Base-by-base conservation (phyloP, 2,888 invertebrate species). In the Drosophila anomelani region DNA sequence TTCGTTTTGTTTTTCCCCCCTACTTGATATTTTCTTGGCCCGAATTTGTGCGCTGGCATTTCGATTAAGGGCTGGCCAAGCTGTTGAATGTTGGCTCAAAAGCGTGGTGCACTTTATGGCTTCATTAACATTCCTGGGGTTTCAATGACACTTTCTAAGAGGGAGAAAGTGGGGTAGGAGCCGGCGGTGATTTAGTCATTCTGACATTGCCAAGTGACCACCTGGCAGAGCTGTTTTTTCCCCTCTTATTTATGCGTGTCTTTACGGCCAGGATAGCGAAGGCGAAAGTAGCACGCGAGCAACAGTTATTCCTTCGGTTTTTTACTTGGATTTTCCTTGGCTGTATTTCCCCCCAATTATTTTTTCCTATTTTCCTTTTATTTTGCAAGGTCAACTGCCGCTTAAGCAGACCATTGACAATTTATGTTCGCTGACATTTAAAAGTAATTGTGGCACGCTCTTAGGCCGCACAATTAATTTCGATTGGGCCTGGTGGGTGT, bases 51-150 rank as follows among this genome's bases (percentile, higher is more conserved):
- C 34, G 49, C 68, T 68, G 68, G 73, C 36, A 62, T 68, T 78
- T 75, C 81, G 73, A 81, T 78, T 78, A 78, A 66, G 55, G 67
- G 20, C 57, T 44, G 32, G 54, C 47, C 62, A 62, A 73, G 75
- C 74, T 79, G 75, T 75, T 78, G 78, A 75, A 78, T 78, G 72
- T 73, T 73, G 61, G 60, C 58, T 67, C 69, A 74, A 74, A 76
- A 78, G 68, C 66, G 79, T 54, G 55, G 78, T 54, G 57, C 73
- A 80, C 80, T 85, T 87, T 85, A 87, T 78, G 85, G 88, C 85
- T 85, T 85, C 85, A 88, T 88, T 85, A 78, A 80, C 85, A 85
- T 85, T 83, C 73, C 71, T 62, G 54, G 53, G 79, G 83, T 64
- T 83, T 87, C 88, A 71, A 57, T 72, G 73, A 75, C 75, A 67